Percentiles rank a stretch among this genome's conserved stretches.
phyloP scores from a whole-genome alignment of 37 sponge, comb jelly and placozoan species.

The Aplysina aerophoba region DNA sequence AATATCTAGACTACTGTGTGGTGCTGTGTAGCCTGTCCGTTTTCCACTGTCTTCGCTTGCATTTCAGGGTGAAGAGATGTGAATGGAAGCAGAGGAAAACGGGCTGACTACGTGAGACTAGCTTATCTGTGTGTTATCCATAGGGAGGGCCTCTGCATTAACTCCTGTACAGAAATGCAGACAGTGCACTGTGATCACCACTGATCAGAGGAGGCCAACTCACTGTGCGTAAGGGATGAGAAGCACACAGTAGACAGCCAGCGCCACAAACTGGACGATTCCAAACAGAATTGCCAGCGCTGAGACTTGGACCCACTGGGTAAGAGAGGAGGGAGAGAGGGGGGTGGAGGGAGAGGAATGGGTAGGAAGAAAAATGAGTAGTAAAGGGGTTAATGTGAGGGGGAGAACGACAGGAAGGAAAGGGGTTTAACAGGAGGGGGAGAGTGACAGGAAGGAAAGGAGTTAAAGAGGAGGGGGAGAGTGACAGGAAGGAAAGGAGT shows the following conservation, averaged over 20 bases:
- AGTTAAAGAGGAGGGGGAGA: not conserved
- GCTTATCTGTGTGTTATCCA: too few species aligned
- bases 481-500: not conserved
- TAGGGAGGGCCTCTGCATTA: too few species aligned
- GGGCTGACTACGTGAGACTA: too few species aligned
- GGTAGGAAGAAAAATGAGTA: not conserved
- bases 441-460: too few species aligned
- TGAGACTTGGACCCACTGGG: constrained; percentile 46
- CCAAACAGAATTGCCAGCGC: constrained; percentile 58
- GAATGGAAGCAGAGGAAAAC: too few species aligned
- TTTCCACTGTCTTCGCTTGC: too few species aligned
- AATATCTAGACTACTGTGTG: too few species aligned
- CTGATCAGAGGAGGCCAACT: not conserved
- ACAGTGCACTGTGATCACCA: too few species aligned
- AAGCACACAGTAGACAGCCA: constrained; percentile 41
- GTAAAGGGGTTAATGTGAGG: not conserved
- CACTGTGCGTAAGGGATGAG: constrained; percentile 18
- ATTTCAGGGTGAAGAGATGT: too few species aligned
- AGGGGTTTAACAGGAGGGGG: not conserved
- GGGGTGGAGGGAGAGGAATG: too few species aligned
- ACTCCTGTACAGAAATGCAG: too few species aligned
- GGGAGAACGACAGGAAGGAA: not conserved
- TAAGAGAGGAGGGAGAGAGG: not conserved
- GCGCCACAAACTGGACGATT: constrained; percentile 55
- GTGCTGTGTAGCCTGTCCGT: too few species aligned